Percentiles rank a stretch among this genome's conserved stretches.
phyloP scores from a whole-genome alignment of 1,140 invertebrate species.

The Homalodisca vitripennis region DNA sequence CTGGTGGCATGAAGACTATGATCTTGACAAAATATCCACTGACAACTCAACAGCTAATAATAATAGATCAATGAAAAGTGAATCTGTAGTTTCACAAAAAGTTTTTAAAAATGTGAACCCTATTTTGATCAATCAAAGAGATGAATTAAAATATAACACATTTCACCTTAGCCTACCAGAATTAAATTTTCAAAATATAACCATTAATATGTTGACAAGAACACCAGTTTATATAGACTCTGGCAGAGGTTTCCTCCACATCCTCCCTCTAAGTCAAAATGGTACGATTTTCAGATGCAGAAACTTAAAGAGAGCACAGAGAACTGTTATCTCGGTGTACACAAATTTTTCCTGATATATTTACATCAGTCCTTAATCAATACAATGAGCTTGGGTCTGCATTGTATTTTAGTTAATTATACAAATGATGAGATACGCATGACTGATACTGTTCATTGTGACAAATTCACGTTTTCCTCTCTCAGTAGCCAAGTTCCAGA shows the following conservation, averaged over 20 bases:
- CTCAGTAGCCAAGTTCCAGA: too few species aligned
- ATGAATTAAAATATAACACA: neutral
- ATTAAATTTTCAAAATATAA: neutral
- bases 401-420: too few species aligned
- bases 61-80: neutral
- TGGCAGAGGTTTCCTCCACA: neutral
- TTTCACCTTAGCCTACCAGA: neutral
- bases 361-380: neutral
- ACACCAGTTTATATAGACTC: neutral
- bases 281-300: neutral
- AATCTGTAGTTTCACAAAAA: neutral
- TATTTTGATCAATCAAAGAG: neutral
- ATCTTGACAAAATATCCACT: neutral
- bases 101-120: neutral
- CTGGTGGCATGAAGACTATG: neutral
- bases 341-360: neutral
- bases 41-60: neutral
- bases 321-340: neutral
- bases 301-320: neutral
- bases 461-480: too few species aligned
- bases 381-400: too few species aligned
- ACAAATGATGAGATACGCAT: too few species aligned
- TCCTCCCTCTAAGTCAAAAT: neutral
- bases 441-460: too few species aligned
- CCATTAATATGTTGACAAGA: neutral